Conservation (phyloP, 2,888 invertebrate species). For the Cinara cedri region DNA sequence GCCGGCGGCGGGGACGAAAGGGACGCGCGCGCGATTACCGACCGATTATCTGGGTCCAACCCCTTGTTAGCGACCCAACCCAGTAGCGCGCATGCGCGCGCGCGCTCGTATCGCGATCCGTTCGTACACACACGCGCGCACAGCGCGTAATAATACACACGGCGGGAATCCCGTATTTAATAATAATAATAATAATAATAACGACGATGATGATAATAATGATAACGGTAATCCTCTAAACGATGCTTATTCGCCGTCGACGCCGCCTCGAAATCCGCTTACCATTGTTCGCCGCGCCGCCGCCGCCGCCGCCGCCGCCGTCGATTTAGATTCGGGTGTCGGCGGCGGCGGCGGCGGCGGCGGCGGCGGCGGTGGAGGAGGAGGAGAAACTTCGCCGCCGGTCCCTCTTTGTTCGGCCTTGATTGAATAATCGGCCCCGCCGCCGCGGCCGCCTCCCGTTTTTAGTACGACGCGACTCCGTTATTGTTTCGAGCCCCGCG, state of each 20-base stretch:
- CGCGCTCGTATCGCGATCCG: neutral
- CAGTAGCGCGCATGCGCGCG: constrained; percentile 25
- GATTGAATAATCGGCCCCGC: constrained; percentile 49
- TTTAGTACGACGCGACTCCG: constrained; percentile 1
- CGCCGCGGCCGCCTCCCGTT: neutral
- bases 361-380: neutral
- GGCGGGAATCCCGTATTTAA: constrained; percentile 23
- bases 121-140: neutral
- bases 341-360: neutral
- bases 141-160: neutral
- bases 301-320: constrained; percentile 3
- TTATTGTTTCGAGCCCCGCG: constrained; percentile 21
- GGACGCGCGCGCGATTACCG: constrained; percentile 50
- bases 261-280: constrained; percentile 53
- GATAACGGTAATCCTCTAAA: constrained; percentile 45
- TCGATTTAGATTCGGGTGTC: constrained; percentile 26
- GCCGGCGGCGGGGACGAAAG: neutral
- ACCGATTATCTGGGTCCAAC: constrained; percentile 55
- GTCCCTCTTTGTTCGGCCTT: constrained; percentile 46
- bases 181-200: constrained; percentile 31
- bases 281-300: constrained; percentile 35
- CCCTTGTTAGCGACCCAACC: constrained; percentile 39
- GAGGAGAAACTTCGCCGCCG: constrained; percentile 8
- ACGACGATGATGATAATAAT: constrained; percentile 27
- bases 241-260: constrained; percentile 29